A percentile compares a stretch with the other conserved stretches of the same genome.
Evolutionary conservation across 1,140 invertebrate genomes (phyloP).

Genomic region (Tetramorium simillimum): DNA sequence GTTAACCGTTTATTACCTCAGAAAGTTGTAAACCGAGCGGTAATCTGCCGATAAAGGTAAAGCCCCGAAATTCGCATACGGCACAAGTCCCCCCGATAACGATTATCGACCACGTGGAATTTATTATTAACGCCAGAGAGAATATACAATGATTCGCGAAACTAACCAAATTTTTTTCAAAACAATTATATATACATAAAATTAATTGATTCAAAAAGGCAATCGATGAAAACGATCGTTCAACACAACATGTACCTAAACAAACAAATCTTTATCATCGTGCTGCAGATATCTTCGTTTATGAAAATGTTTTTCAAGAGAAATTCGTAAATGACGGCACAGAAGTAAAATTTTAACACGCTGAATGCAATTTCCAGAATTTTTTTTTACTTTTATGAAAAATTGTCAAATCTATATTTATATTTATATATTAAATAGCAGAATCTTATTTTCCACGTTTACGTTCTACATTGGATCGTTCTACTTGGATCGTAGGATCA

Average conservation of each 20-base stretch:
- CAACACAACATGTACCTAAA: neutral
- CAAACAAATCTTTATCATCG: no score
- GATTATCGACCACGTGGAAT: neutral
- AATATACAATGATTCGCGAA: neutral
- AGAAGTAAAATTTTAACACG: neutral
- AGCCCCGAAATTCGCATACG: neutral
- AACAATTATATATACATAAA: neutral
- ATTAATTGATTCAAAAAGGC: neutral
- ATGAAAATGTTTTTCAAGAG: neutral
- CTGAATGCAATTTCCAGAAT: neutral
- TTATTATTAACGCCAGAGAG: neutral
- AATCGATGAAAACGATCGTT: no score
- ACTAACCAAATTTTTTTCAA: neutral
- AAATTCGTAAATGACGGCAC: neutral
- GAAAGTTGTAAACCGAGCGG: neutral
- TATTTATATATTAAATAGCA: neutral
- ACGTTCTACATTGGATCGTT: no score
- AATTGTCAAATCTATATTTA: neutral
- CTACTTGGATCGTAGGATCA: neutral
- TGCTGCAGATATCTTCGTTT: neutral
- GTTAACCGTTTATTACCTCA: constrained; percentile 30
- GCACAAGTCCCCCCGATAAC: neutral
- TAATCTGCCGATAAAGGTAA: constrained; percentile 21
- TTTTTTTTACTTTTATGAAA: neutral
- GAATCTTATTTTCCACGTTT: neutral